Percentiles rank a stretch among this genome's conserved stretches.
Conservation (phyloP, 37 sponge, comb jelly and placozoan species). For the Aplysina aerophoba region DNA sequence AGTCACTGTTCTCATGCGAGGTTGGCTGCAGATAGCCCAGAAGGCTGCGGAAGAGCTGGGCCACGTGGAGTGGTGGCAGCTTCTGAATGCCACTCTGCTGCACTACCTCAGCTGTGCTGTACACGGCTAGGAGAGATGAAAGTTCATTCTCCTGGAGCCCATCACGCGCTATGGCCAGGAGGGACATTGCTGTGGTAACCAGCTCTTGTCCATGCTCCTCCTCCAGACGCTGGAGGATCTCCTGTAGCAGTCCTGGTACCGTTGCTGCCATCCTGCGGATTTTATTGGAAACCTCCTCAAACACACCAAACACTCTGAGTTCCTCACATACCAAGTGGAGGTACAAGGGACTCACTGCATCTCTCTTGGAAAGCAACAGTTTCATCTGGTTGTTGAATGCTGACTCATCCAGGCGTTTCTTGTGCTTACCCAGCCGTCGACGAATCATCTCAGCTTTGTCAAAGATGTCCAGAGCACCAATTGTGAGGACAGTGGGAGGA, state of each 20-base stretch:
- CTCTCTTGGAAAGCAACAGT: constrained; percentile 94
- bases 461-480: constrained; percentile 81
- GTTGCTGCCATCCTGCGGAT: constrained; percentile 76
- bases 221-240: constrained; percentile 81
- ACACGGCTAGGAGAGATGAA: constrained; percentile 46
- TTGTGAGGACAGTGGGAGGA: constrained; percentile 48
- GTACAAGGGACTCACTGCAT: constrained; percentile 90
- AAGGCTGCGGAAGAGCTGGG: constrained; percentile 71
- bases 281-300: constrained; percentile 73
- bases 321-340: constrained; percentile 94
- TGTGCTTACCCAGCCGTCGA: constrained; percentile 66
- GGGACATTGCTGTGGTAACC: constrained; percentile 52
- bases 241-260: constrained; percentile 77
- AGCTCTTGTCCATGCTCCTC: constrained; percentile 73
- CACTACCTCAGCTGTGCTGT: background rate
- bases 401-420: constrained; percentile 94
- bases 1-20: constrained; percentile 45
- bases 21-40: constrained; percentile 80
- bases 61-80: constrained; percentile 63
- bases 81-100: background rate
- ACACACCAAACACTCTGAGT: constrained; percentile 92
- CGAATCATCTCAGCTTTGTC: constrained; percentile 93
- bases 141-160: constrained; percentile 84
- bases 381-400: constrained; percentile 98
- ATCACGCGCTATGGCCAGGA: constrained; percentile 71